Percentiles rank a stretch among this genome's conserved stretches.
Evolutionary conservation across 2,797 vertebrate genomes (phyloP).

Genomic region (Hozukius guyotensis): DNA sequence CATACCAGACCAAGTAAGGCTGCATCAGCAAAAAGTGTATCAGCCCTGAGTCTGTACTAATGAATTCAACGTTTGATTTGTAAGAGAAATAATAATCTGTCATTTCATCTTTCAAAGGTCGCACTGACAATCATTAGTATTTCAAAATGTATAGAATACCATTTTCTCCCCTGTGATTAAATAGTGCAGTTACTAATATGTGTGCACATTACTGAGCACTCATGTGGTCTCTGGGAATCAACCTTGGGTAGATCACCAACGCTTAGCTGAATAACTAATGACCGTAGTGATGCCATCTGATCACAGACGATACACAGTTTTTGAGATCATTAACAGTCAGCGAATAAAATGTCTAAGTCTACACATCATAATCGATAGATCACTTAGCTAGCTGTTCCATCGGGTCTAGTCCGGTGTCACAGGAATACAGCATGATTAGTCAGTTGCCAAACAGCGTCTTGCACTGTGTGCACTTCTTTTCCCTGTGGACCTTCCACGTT

Average conservation of each 20-base stretch:
- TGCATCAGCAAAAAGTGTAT: neutral
- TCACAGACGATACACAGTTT: neutral
- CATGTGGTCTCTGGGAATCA: neutral
- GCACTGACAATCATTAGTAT: neutral
- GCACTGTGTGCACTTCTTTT: slow-evolving; percentile 1
- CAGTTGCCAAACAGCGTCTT: slow-evolving; percentile 6
- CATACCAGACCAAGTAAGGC: neutral
- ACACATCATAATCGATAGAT: neutral
- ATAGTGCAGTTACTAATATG: neutral
- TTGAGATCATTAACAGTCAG: neutral
- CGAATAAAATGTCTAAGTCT: neutral
- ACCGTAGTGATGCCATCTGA: neutral
- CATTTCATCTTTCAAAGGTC: neutral
- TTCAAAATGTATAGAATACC: neutral
- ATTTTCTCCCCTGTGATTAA: neutral
- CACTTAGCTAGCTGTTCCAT: neutral
- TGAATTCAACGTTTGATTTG: neutral
- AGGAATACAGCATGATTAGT: slow-evolving; percentile 15
- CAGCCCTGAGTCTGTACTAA: neutral
- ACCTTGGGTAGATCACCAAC: neutral
- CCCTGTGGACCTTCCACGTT: slow-evolving; percentile 8
- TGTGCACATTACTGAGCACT: neutral
- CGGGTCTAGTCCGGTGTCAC: neutral
- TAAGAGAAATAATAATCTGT: neutral
- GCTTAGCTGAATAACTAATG: neutral